Evolutionary conservation across 1,140 invertebrate species (phyloP).

Genomic region (Saccostrea cuccullata): DNA sequence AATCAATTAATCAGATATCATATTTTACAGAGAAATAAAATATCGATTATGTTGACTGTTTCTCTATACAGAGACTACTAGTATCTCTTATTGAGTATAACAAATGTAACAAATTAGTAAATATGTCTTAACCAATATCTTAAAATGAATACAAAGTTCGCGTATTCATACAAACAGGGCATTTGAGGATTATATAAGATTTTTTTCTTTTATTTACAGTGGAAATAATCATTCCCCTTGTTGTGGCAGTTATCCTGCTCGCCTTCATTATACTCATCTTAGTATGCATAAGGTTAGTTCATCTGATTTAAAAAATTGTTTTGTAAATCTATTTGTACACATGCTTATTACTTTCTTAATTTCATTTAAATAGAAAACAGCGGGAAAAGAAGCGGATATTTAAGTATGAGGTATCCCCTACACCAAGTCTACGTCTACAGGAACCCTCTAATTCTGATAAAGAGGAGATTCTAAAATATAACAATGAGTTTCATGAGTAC

Average conservation of each 20-base stretch:
- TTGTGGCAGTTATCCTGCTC: not conserved
- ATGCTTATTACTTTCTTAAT: not conserved
- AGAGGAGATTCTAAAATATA: slow-evolving; percentile 1
- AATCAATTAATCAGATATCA: too few species aligned
- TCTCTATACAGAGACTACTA: too few species aligned
- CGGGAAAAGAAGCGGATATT: slow-evolving; percentile 12
- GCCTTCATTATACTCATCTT: not conserved
- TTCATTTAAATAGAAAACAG: not conserved
- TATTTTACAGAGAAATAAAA: too few species aligned
- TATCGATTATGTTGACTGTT: too few species aligned
- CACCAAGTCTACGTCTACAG: not conserved
- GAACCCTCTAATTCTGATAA: not conserved
- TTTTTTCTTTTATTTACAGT: not conserved
- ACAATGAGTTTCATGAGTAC: not conserved
- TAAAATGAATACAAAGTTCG: too few species aligned
- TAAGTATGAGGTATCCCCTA: slow-evolving; percentile 3
- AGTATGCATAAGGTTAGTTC: slow-evolving; percentile 1
- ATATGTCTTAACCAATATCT: too few species aligned
- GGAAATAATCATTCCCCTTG: slow-evolving; percentile 12
- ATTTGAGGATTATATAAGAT: too few species aligned
- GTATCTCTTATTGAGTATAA: too few species aligned
- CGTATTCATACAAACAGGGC: too few species aligned
- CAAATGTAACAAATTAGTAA: too few species aligned
- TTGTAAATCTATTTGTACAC: not conserved
- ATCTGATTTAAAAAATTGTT: not conserved